phyloP scores from a whole-genome alignment of 2,888 invertebrate species.

The Chironomus riparius region DNA sequence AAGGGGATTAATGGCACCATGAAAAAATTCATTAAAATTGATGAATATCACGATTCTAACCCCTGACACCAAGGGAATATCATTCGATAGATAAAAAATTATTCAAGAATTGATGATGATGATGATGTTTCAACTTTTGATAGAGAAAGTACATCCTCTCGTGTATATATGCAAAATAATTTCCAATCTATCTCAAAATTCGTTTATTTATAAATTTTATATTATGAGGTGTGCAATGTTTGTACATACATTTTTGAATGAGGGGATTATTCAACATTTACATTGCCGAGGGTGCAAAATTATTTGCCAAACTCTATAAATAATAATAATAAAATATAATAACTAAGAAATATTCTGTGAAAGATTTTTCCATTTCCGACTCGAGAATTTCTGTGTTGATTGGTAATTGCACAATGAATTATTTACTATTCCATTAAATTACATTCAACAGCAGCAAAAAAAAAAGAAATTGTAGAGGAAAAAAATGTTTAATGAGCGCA shows the following conservation, averaged over 20 bases:
- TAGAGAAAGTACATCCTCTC: no score
- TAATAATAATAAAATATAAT: constrained; percentile 11
- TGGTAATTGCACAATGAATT: constrained; percentile 24
- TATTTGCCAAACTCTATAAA: constrained; percentile 14
- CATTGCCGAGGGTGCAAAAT: constrained; percentile 9
- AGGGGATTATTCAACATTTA: no score
- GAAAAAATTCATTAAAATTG: not conserved
- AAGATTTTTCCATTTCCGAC: no score
- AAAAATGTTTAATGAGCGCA: constrained; percentile 17
- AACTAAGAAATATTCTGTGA: not conserved
- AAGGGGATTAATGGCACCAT: not conserved
- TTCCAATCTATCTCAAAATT: no score
- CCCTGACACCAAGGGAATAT: not conserved
- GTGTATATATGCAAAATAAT: no score
- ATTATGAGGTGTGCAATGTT: no score
- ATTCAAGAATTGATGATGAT: not conserved
- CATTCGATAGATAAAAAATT: not conserved
- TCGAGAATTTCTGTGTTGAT: constrained; percentile 7
- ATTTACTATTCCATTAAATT: constrained; percentile 24
- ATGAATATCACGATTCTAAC: not conserved
- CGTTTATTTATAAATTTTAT: no score
- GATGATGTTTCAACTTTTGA: not conserved
- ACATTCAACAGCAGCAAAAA: not conserved
- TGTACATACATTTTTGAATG: no score
- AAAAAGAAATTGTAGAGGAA: constrained; percentile 1